A percentile compares a stretch with the other conserved stretches of the same genome.
Evolutionary conservation across 2,113 vertebrate genomes (phyloP).

Genomic region (Ceyx margarethae): DNA sequence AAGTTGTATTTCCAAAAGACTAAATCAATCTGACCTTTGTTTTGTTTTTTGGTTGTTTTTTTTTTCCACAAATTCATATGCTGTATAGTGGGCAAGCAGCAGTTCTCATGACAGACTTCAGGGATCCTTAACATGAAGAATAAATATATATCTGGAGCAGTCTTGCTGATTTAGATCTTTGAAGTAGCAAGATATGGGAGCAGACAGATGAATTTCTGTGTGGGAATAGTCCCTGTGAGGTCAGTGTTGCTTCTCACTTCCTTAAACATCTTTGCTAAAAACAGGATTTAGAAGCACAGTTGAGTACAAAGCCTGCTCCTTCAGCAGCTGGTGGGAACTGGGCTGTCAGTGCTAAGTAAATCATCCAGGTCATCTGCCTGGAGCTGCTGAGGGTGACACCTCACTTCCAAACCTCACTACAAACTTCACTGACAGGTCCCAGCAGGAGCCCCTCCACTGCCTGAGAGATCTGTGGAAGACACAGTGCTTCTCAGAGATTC

Average conservation of each 20-base stretch:
- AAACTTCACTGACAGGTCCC: neutral
- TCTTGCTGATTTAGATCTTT: neutral
- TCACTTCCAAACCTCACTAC: accelerated
- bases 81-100: accelerated
- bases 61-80: neutral
- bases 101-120: neutral
- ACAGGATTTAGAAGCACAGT: neutral
- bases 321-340: neutral
- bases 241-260: neutral
- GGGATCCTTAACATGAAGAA: neutral
- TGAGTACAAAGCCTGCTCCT: neutral
- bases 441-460: neutral
- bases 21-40: neutral
- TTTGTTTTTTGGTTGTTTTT: neutral
- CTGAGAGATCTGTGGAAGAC: accelerated
- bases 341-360: accelerated
- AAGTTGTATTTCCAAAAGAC: neutral
- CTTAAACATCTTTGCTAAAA: neutral
- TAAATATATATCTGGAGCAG: neutral
- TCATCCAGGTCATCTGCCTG: neutral
- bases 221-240: neutral
- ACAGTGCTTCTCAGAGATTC: accelerated
- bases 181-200: accelerated
- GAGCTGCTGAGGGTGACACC: neutral
- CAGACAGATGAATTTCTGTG: neutral